These are phyloP conservation scores for Drosophila borealis DNA, from an alignment of 2,888 invertebrate species.

Conservation along the genomic window DNA sequence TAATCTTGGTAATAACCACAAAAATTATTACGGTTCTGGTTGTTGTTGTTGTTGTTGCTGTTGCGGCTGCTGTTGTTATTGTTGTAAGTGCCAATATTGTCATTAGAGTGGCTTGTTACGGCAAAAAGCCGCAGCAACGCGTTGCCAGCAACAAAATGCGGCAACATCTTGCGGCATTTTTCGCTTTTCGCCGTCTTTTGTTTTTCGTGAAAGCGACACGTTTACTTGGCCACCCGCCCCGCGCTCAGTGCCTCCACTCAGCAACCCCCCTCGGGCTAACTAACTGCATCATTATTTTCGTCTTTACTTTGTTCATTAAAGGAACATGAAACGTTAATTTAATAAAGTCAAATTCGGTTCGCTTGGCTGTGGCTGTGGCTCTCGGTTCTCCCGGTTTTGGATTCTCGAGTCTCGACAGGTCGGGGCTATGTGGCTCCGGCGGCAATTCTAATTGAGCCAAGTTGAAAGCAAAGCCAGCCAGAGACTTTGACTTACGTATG, in stretches of 20 bases:
- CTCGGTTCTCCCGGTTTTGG: background rate
- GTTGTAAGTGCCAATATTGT: slow-evolving; percentile 81
- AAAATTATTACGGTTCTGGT: slow-evolving; percentile 76
- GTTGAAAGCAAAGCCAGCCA: slow-evolving; percentile 26
- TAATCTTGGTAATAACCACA: slow-evolving; percentile 81
- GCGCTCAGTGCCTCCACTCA: background rate
- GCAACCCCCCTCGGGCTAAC: slow-evolving; percentile 20
- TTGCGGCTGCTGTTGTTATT: slow-evolving; percentile 63
- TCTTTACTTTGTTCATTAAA: slow-evolving; percentile 80
- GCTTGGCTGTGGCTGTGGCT: slow-evolving; percentile 26
- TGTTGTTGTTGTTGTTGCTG: slow-evolving; percentile 36
- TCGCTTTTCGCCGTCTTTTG: slow-evolving; percentile 64
- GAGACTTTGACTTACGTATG: slow-evolving; percentile 41
- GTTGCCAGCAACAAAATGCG: slow-evolving; percentile 69
- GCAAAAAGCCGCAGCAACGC: slow-evolving; percentile 65
- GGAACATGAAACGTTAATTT: slow-evolving; percentile 81
- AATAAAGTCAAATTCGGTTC: slow-evolving; percentile 72
- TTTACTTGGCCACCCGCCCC: slow-evolving; percentile 38
- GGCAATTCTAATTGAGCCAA: slow-evolving; percentile 47
- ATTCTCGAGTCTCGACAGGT: background rate
- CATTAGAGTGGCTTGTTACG: slow-evolving; percentile 81
- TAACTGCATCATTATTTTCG: slow-evolving; percentile 78
- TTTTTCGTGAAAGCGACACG: slow-evolving; percentile 74
- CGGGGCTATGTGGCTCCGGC: slow-evolving; percentile 2
- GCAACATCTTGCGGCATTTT: slow-evolving; percentile 80